phyloP scores from a whole-genome alignment of 2,888 invertebrate species.

The Neoaliturus tenellus region DNA sequence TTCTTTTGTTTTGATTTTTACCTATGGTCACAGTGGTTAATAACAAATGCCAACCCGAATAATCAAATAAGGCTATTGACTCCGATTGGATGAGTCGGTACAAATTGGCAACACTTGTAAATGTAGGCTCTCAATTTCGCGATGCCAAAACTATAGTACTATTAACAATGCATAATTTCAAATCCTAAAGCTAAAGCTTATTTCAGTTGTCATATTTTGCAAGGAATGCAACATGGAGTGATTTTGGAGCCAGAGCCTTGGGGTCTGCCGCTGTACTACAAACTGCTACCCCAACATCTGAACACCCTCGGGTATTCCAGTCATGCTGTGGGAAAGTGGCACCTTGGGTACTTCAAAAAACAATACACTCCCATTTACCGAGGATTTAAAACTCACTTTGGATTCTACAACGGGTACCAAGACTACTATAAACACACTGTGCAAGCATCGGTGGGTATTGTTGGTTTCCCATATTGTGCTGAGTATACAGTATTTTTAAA shows the following conservation, averaged over 20 bases:
- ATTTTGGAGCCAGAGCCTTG: conserved; percentile 73
- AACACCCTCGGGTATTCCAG: conserved; percentile 73
- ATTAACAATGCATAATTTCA: too few relatives aligned
- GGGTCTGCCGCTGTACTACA: conserved; percentile 73
- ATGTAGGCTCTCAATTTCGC: too few relatives aligned
- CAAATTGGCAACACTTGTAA: too few relatives aligned
- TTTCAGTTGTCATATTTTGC: background rate
- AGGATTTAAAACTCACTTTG: conserved; percentile 88
- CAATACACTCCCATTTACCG: conserved; percentile 81
- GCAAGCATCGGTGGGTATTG: conserved; percentile 70
- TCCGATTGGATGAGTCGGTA: too few relatives aligned
- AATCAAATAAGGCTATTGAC: too few relatives aligned
- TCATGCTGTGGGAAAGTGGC: conserved; percentile 76
- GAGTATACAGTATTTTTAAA: too few relatives aligned
- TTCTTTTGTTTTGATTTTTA: too few relatives aligned
- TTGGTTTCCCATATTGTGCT: too few relatives aligned
- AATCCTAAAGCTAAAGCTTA: too few relatives aligned
- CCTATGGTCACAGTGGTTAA: too few relatives aligned
- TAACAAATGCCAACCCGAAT: too few relatives aligned
- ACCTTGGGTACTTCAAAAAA: conserved; percentile 73
- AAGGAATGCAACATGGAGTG: conserved; percentile 74
- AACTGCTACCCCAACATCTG: conserved; percentile 73
- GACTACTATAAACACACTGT: conserved; percentile 84
- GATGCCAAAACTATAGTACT: too few relatives aligned
- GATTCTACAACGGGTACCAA: conserved; percentile 87